These are phyloP conservation scores for Watsonalla binaria DNA, from an alignment of 2,888 invertebrate genomes.

Conservation along the genomic window DNA sequence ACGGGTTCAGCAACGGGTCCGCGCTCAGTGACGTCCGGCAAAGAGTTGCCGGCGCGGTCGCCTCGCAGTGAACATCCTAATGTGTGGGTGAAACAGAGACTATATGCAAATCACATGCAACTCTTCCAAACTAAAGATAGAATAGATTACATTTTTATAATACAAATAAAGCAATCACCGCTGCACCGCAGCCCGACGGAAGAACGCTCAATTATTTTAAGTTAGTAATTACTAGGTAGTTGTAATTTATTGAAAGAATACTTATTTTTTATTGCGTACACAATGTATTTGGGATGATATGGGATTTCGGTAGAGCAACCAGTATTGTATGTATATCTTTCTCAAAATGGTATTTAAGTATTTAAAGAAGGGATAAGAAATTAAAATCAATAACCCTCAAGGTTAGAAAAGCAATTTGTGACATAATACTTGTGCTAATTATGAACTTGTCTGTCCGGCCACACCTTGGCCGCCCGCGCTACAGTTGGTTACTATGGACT, in stretches of 20 bases:
- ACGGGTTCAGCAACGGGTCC: conserved; percentile 65
- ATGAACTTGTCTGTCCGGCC: too few species aligned
- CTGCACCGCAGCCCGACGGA: conserved; percentile 16
- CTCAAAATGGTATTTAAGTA: too few species aligned
- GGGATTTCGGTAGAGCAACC: conserved; percentile 11
- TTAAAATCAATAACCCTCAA: too few species aligned
- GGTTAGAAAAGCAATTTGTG: too few species aligned
- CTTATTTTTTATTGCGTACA: conserved; percentile 8
- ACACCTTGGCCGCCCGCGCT: too few species aligned
- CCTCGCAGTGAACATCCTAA: conserved; percentile 55
- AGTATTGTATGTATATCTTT: conserved; percentile 3
- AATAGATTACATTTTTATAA: conserved; percentile 16
- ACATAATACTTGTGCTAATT: too few species aligned
- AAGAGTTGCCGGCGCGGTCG: conserved; percentile 68
- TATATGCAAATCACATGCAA: conserved; percentile 3
- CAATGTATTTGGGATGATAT: conserved; percentile 21
- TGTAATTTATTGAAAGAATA: conserved; percentile 38
- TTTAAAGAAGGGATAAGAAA: too few species aligned
- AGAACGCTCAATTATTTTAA: conserved; percentile 49
- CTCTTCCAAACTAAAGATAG: conserved; percentile 3
- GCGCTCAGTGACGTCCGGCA: conserved; percentile 64
- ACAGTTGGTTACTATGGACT: too few species aligned
- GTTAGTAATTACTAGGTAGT: conserved; percentile 32
- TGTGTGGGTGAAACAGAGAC: neutral
- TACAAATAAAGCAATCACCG: conserved; percentile 14